Base-by-base conservation (phyloP, 35 echinoderm and acorn worm genomes). In the Eucidaris tribuloides region DNA sequence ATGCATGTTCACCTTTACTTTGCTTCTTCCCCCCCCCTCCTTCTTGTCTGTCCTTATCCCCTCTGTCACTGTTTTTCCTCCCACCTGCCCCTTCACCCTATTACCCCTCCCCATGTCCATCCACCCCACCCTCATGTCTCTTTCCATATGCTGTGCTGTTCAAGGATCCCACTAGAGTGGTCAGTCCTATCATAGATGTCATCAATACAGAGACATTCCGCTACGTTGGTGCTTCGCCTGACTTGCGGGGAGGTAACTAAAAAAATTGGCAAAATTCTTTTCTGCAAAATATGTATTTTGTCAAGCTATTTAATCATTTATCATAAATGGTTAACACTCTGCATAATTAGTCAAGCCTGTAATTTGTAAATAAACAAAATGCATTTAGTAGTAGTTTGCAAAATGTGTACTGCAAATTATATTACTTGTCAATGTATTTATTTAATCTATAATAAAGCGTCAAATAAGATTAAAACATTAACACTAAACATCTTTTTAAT, bases 141-240 rank as follows among this genome's bases (percentile, higher is more conserved):
- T 24, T 36, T 36, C 68, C 68, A 35, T 40, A 18, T 24, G 68
- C 68, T 41, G 38, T 80, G 22, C 45, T 58, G 30, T 45, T 23
- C 30, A 50, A 90, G 88, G 88, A 90, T 55, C 28, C 45, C 33
- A 84, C 68, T 27, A 48, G 65, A 14, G 88, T 90, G 24, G 81
- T 90, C 23, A 84, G 88, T 84, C 88, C 88, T n/a, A 83, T 90
- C 80, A 90, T 90, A 42, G 88, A 90, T 78, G 88, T 90, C 46
- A 90, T 90, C 88, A 90, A 90, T 71, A 84, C 83, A 70, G 77
- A 90, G 78, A 77, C 81, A 34, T 90, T 90, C 74, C 37, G 77
- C 23, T 90, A 90, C 41, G 77, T 90, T 48, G 88, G 81, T 38
- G 88, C 88, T 78, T 90, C 88, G 11, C 71, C 88, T 40, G 88